These are phyloP conservation scores for Calephelis nemesis DNA, from an alignment of 1,140 invertebrate species.

Conservation along the genomic window DNA sequence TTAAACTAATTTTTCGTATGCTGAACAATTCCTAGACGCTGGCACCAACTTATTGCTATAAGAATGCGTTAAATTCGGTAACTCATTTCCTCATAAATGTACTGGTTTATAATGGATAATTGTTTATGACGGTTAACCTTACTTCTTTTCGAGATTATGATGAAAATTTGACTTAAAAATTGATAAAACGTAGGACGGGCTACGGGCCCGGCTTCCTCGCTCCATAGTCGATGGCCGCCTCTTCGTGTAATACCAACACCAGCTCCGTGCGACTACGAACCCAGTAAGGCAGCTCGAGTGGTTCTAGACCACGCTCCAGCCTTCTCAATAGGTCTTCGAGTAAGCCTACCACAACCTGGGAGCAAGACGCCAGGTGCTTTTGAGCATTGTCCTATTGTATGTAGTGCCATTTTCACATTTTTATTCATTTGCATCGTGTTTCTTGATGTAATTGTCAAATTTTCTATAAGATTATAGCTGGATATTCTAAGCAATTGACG, in stretches of 20 bases:
- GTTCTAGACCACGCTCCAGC: conserved; percentile 84
- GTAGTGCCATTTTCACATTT: background rate
- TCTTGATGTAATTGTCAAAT: background rate
- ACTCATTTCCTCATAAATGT: too few relatives aligned
- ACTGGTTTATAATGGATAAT: too few relatives aligned
- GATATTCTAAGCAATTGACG: too few relatives aligned
- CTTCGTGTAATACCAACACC: conserved; percentile 87
- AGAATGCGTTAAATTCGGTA: too few relatives aligned
- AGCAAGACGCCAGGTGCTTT: conserved; percentile 62
- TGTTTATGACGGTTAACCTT: too few relatives aligned
- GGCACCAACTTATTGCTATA: too few relatives aligned
- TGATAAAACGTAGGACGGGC: conserved; percentile 75
- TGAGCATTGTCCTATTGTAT: conserved; percentile 1
- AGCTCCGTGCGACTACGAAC: conserved; percentile 90
- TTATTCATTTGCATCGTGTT: conserved; percentile 18
- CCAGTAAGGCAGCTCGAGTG: conserved; percentile 84
- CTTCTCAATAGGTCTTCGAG: conserved; percentile 84
- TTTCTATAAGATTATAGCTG: too few relatives aligned
- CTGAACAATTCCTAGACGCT: too few relatives aligned
- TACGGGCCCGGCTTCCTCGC: conserved; percentile 83
- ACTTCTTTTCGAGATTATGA: too few relatives aligned
- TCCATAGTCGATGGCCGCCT: conserved; percentile 88
- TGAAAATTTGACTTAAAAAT: too few relatives aligned
- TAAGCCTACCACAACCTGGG: conserved; percentile 63
- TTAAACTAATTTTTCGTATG: too few relatives aligned